Percentiles rank a stretch among this genome's conserved stretches.
These are phyloP conservation scores for Aegotheles bennettii DNA, from an alignment of 2,113 vertebrate genomes.

Conservation along the genomic window DNA sequence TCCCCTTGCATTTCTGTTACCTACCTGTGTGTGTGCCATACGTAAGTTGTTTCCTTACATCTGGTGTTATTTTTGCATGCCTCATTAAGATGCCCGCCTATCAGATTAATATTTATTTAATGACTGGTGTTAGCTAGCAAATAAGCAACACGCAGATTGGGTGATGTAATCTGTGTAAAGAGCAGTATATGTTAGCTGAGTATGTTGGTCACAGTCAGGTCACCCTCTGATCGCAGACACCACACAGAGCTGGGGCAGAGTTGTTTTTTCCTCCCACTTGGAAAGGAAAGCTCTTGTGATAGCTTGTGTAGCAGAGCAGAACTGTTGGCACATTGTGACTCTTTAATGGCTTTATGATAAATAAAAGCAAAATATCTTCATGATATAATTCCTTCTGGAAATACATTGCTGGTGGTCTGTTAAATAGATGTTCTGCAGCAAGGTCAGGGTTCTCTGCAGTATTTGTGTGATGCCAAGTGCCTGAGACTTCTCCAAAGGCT, in stretches of 20 bases:
- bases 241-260: neutral
- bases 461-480: neutral
- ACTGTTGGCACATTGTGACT: neutral
- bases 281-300: neutral
- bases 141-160: constrained; percentile 22
- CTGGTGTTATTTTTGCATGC: constrained; percentile 6
- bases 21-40: neutral
- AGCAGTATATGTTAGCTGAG: neutral
- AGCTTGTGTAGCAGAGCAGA: neutral
- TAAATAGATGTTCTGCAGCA: neutral
- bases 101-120: constrained; percentile 58
- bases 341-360: neutral
- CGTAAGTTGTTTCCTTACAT: neutral
- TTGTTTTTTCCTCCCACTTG: neutral
- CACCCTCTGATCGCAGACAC: neutral
- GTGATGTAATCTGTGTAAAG: neutral
- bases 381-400: neutral
- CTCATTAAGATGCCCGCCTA: neutral
- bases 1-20: neutral
- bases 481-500: neutral
- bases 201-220: neutral
- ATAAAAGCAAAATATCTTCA: neutral
- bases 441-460: neutral
- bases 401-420: neutral
- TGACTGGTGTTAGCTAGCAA: constrained; percentile 44